phyloP scores from a whole-genome alignment of 1,140 invertebrate genomes.

The Drosophila subpulchrella region DNA sequence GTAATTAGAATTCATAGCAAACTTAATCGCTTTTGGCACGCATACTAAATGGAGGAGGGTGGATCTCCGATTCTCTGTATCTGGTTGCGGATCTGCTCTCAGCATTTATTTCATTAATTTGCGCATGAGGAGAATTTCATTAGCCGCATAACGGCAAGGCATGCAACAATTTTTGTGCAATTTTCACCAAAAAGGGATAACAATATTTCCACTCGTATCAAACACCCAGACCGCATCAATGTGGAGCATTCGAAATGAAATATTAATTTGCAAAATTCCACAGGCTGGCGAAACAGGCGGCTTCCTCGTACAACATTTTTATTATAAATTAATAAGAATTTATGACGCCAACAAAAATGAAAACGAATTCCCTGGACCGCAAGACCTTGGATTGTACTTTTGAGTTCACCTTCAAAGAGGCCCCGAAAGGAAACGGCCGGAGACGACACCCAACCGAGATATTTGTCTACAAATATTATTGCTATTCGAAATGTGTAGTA shows the following conservation, averaged over 20 bases:
- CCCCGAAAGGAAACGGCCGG: conserved; percentile 1
- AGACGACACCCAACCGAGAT: conserved; percentile 40
- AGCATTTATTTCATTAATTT: conserved; percentile 58
- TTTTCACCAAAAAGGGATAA: conserved; percentile 21
- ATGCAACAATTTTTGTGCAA: conserved; percentile 40
- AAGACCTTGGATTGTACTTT: conserved; percentile 36
- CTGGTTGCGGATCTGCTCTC: not conserved
- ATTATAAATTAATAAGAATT: conserved; percentile 83
- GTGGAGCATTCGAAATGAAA: conserved; percentile 67
- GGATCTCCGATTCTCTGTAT: not conserved
- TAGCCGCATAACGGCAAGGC: conserved; percentile 18
- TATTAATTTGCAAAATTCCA: conserved; percentile 78
- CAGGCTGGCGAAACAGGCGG: conserved; percentile 8
- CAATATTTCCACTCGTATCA: conserved; percentile 16
- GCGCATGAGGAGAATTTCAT: conserved; percentile 53
- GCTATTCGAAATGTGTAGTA: conserved; percentile 77
- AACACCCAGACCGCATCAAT: conserved; percentile 36
- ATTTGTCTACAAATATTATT: conserved; percentile 80
- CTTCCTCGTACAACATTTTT: conserved; percentile 61
- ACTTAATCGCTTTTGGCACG: conserved; percentile 76
- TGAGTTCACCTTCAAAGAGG: conserved; percentile 51
- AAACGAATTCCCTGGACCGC: conserved; percentile 21
- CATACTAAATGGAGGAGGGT: conserved; percentile 5
- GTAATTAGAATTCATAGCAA: conserved; percentile 82
- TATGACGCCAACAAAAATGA: conserved; percentile 54